Evolutionary conservation across 2,888 invertebrate genomes (phyloP).

Genomic region (Diarsia rubi): DNA sequence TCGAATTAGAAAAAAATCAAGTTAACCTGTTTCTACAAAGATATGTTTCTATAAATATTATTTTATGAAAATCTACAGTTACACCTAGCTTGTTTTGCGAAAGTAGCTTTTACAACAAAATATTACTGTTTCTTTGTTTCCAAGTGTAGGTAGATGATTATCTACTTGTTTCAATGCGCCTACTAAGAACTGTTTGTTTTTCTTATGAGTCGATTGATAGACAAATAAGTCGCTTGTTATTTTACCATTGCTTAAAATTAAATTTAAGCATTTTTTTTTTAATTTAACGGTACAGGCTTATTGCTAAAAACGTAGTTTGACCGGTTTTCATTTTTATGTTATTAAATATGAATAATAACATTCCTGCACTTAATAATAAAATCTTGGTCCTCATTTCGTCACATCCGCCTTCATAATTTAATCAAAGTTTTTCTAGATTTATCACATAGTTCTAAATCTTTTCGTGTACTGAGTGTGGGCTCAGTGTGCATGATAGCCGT

Average conservation of each 20-base stretch:
- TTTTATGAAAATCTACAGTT: neutral
- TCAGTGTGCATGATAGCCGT: constrained; percentile 41
- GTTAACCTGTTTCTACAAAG: constrained; percentile 4
- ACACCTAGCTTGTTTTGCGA: neutral
- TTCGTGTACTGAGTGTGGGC: constrained; percentile 11
- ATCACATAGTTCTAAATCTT: constrained; percentile 8
- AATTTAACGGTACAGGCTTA: neutral
- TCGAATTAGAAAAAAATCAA: neutral
- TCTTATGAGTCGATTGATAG: neutral
- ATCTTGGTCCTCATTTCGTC: neutral
- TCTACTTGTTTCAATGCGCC: neutral
- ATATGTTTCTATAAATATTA: neutral
- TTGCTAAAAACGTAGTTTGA: neutral
- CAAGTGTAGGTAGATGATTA: neutral
- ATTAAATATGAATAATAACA: neutral
- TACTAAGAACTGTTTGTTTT: neutral
- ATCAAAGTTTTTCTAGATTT: constrained; percentile 8
- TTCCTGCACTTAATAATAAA: neutral
- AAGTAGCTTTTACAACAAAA: neutral
- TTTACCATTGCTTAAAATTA: neutral
- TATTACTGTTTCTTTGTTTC: neutral
- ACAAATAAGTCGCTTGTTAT: neutral
- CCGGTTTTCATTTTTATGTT: neutral
- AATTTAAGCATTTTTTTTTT: too few species aligned
- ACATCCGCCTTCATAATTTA: neutral